These are phyloP conservation scores for Melinaea menophilus DNA, from an alignment of 2,888 invertebrate genomes.

Conservation along the genomic window DNA sequence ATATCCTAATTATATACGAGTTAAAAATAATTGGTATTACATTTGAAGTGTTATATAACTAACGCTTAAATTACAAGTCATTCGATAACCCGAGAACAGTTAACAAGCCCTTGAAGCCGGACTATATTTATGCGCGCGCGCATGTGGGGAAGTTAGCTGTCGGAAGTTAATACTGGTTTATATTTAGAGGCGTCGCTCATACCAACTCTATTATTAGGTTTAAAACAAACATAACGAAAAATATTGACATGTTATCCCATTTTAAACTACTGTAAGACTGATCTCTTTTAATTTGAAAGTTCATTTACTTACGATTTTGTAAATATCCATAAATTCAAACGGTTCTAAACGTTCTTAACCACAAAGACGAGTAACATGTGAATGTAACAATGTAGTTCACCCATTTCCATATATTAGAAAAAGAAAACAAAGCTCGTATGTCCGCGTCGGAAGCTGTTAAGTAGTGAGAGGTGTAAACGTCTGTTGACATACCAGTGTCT, in stretches of 20 bases:
- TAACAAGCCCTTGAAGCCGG: constrained; percentile 18
- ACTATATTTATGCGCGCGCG: constrained; percentile 21
- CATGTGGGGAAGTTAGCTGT: constrained; percentile 14
- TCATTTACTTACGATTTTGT: background rate
- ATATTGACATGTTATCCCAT: background rate
- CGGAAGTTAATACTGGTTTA: constrained; percentile 15
- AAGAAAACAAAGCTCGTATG: constrained; percentile 12
- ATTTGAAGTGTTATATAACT: background rate
- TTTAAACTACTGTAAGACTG: background rate
- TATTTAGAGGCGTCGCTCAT: constrained; percentile 3
- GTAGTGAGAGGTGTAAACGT: constrained; percentile 29
- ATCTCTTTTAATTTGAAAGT: background rate
- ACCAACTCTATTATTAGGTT: constrained; percentile 3
- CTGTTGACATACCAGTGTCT: constrained; percentile 24
- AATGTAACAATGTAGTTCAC: constrained; percentile 3
- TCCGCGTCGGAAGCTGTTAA: constrained; percentile 12
- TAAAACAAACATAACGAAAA: background rate
- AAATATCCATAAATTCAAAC: background rate
- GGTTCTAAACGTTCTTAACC: background rate
- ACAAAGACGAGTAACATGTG: background rate
- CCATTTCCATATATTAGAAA: constrained; percentile 15
- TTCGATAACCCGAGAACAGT: constrained; percentile 14
- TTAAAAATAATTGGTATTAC: background rate
- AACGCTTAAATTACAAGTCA: constrained; percentile 3
- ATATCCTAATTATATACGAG: no score